These are phyloP conservation scores for Anhinga anhinga DNA, from an alignment of 2,113 vertebrate genomes.

Conservation along the genomic window DNA sequence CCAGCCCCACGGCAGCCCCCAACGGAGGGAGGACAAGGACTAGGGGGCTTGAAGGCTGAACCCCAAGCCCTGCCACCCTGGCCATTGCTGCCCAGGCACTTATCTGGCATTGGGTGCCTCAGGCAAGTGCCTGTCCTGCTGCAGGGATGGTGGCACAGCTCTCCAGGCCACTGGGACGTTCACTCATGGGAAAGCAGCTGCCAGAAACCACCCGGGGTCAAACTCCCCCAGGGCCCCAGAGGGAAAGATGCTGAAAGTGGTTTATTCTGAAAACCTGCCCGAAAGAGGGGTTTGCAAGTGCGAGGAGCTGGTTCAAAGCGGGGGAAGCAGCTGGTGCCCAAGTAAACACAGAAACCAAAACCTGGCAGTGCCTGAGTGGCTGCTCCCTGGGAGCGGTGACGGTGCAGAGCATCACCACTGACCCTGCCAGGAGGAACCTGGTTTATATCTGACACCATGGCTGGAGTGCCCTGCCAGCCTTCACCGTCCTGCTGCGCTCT, in stretches of 20 bases:
- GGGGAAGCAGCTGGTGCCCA: background rate
- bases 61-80: fast-evolving
- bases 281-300: background rate
- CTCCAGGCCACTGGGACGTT: fast-evolving
- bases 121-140: background rate
- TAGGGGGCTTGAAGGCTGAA: background rate
- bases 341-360: background rate
- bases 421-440: background rate
- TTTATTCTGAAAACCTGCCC: background rate
- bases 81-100: background rate
- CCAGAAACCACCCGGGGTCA: background rate
- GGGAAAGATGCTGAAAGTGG: background rate
- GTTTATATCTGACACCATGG: background rate
- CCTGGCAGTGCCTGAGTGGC: background rate
- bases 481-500: background rate
- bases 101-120: fast-evolving
- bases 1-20: background rate
- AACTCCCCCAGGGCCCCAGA: fast-evolving
- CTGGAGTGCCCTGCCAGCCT: background rate
- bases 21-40: background rate
- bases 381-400: background rate
- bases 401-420: fast-evolving
- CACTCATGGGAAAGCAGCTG: background rate
- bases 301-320: background rate
- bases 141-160: background rate